Base-by-base conservation (phyloP, 2,113 vertebrate genomes). In the Seriola quinqueradiata region DNA sequence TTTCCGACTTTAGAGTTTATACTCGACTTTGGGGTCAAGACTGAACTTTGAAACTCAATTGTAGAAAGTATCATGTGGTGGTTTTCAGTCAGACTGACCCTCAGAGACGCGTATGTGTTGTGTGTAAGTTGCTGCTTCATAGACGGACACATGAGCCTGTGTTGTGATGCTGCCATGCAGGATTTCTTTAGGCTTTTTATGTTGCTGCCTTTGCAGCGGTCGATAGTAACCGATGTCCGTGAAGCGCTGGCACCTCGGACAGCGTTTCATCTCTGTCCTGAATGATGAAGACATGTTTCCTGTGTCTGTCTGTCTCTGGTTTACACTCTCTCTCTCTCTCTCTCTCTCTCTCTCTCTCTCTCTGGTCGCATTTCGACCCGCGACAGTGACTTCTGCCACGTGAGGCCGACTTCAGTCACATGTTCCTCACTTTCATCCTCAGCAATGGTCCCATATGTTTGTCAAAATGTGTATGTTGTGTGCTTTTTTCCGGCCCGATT, bases 361-460 rank as follows among this genome's bases (percentile, higher is more conserved):
- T 75, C 71, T 71, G 5, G 74, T 69, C 89, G 67, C 88, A 82
- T 85, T 87, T 73, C 63, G 40, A 80, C 4, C 77, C 38, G 46
- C 77, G 13, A 79, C 70, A 61, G 60, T 70, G 77, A 86, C 86
- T 89, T 86, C 83, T 79, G 90, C 92, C 92, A 94, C 90, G 93
- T 95, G 94, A 93, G 89, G 79, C 82, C 74, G 85, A 77, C 87
- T 89, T 72, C 70, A 82, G 90, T 95, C 94, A 95, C 94, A 92
- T 94, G 93, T 94, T 77, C 74, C 72, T 65, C 81, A 73, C 92
- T 91, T 92, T 94, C 84, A 93, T 94, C 89, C 90, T 77, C 89
- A 80, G 90, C 84, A 83, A 94, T 76, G 95, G 94, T 85, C 95
- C 94, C 95, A 95, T 96, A 95, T 96, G 95, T 95, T 95, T 94